Evolutionary conservation across 2,797 vertebrate genomes (phyloP).

Genomic region (Buphagus erythrorhynchus): DNA sequence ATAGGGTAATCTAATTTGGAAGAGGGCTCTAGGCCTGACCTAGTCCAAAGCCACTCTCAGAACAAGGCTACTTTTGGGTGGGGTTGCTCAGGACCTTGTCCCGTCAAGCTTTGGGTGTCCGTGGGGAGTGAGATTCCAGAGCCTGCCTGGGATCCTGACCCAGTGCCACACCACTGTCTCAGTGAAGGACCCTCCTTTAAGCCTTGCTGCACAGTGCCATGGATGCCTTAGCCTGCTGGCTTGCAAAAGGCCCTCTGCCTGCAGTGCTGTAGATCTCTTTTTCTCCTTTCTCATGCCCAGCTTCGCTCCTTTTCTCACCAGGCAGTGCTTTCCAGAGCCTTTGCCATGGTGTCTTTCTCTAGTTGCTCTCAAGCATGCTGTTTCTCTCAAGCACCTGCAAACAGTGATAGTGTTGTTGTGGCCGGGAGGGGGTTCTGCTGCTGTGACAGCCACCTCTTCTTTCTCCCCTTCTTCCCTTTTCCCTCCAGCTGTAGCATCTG

Average conservation of each 20-base stretch:
- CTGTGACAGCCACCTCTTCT: neutral
- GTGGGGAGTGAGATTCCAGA: neutral
- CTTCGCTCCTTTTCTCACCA: neutral
- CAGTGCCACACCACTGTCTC: neutral
- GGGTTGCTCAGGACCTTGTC: neutral
- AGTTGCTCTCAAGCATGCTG: neutral
- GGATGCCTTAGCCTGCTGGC: neutral
- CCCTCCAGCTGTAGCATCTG: neutral
- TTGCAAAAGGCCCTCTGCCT: neutral
- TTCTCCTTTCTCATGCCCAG: neutral
- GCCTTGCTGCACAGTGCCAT: accelerated
- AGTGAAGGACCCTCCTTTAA: neutral
- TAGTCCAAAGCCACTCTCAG: neutral
- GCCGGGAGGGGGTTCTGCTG: neutral
- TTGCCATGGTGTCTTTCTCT: neutral
- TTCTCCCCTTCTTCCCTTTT: neutral
- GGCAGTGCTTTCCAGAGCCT: neutral
- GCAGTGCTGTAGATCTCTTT: neutral
- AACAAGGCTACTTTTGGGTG: neutral
- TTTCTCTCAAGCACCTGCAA: neutral
- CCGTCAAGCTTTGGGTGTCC: neutral
- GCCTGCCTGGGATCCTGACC: neutral
- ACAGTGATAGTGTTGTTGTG: accelerated
- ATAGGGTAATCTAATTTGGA: neutral
- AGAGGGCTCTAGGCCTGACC: neutral